phyloP scores from a whole-genome alignment of 2,113 vertebrate genomes.

The Calcarius ornatus region DNA sequence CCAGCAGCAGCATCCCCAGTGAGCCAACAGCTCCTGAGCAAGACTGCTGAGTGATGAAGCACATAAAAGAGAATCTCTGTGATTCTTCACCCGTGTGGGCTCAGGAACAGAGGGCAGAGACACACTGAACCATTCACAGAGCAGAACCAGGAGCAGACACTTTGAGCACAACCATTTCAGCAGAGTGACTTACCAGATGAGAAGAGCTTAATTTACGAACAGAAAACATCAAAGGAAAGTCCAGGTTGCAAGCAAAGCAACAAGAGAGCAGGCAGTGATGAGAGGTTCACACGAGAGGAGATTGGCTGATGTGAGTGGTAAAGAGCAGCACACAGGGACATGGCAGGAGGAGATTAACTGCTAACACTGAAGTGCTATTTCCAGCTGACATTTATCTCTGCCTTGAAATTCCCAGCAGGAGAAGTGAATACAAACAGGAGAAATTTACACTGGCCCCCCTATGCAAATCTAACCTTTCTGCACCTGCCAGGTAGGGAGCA shows the following conservation, averaged over 20 bases:
- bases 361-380: slow-evolving; percentile 12
- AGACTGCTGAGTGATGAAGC: neutral
- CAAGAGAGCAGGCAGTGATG: neutral
- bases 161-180: neutral
- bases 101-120: neutral
- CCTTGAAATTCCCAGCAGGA: slow-evolving; percentile 20
- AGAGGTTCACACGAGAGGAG: neutral
- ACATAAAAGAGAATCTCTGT: neutral
- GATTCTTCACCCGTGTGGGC: neutral
- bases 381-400: slow-evolving; percentile 47
- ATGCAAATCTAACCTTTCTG: slow-evolving; percentile 62
- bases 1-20: neutral
- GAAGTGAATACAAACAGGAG: slow-evolving; percentile 20
- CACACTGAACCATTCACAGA: neutral
- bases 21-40: neutral
- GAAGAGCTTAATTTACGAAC: neutral
- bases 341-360: neutral
- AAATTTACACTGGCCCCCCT: slow-evolving; percentile 4
- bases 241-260: neutral
- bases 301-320: neutral
- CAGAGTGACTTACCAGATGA: neutral
- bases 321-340: neutral
- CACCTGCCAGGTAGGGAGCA: slow-evolving; percentile 2
- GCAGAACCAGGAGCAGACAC: neutral
- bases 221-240: neutral